A percentile compares a stretch with the other conserved stretches of the same genome.
These are phyloP conservation scores for Ceratotherium simum DNA, from an alignment of 2,113 vertebrate genomes.

Conservation along the genomic window DNA sequence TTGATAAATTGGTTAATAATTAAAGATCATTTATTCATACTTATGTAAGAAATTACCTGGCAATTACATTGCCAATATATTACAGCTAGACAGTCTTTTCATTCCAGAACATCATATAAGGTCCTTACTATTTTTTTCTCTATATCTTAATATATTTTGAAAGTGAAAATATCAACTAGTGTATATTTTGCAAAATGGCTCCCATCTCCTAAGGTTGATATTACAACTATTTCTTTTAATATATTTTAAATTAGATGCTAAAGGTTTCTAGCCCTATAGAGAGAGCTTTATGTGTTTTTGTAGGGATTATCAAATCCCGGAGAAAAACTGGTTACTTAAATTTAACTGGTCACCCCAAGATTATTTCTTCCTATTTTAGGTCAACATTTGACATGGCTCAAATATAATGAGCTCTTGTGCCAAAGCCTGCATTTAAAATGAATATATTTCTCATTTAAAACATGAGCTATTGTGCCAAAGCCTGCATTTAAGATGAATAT, in stretches of 20 bases:
- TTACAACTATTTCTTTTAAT: not conserved
- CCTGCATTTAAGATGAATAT: slow-evolving; percentile 77
- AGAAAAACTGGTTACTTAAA: slow-evolving; percentile 73
- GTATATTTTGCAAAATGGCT: not conserved
- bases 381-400: slow-evolving; percentile 80
- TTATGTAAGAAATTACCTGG: not conserved
- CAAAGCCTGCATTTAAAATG: slow-evolving; percentile 76
- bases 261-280: not conserved
- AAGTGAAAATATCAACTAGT: slow-evolving; percentile 17
- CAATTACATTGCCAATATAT: not conserved
- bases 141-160: not conserved
- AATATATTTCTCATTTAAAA: slow-evolving; percentile 80
- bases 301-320: slow-evolving; percentile 62
- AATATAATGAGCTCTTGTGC: slow-evolving; percentile 80
- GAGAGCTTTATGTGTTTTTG: slow-evolving; percentile 43
- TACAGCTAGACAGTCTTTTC: not conserved
- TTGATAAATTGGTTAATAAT: not conserved
- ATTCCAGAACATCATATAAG: not conserved
- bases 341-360: slow-evolving; percentile 69
- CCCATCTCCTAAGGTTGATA: not conserved
- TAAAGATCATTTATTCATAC: not conserved
- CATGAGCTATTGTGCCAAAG: slow-evolving; percentile 65
- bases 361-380: slow-evolving; percentile 70
- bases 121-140: not conserved
- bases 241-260: not conserved